Evolutionary conservation across 2,888 invertebrate species (phyloP).

Genomic region (Erebia ligea): DNA sequence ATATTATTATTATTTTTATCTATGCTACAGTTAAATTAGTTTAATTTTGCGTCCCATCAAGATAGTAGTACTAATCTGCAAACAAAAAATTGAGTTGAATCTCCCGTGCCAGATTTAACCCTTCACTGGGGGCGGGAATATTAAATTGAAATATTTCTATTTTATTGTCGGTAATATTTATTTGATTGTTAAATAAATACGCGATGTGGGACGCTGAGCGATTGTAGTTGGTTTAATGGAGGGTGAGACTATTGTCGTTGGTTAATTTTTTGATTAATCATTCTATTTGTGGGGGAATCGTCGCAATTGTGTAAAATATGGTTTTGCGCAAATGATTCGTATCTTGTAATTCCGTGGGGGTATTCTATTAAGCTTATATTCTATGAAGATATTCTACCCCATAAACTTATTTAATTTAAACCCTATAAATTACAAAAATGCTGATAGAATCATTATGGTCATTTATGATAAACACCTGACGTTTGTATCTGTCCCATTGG

Average conservation of each 20-base stretch:
- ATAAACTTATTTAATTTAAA: not conserved
- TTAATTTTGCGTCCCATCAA: slow-evolving; percentile 78
- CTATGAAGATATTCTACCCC: not conserved
- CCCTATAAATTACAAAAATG: too few relatives aligned
- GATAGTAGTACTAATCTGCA: slow-evolving; percentile 69
- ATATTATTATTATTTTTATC: slow-evolving; percentile 23
- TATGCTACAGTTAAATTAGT: slow-evolving; percentile 57
- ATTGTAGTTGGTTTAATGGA: slow-evolving; percentile 75
- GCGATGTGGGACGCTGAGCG: slow-evolving; percentile 76
- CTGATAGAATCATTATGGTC: too few relatives aligned
- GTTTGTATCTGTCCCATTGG: too few relatives aligned
- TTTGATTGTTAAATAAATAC: slow-evolving; percentile 83
- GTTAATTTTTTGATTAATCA: slow-evolving; percentile 84
- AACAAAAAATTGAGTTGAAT: slow-evolving; percentile 62
- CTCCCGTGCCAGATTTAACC: slow-evolving; percentile 67
- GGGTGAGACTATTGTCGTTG: slow-evolving; percentile 74
- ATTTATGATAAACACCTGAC: too few relatives aligned
- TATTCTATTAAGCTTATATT: not conserved
- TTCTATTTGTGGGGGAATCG: slow-evolving; percentile 64
- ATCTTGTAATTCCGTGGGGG: slow-evolving; percentile 32
- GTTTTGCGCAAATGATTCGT: slow-evolving; percentile 52
- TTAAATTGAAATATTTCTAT: slow-evolving; percentile 82
- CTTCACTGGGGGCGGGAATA: slow-evolving; percentile 72
- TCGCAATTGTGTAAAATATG: slow-evolving; percentile 66
- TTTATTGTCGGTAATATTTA: slow-evolving; percentile 82